Evolutionary conservation across 2,888 invertebrate genomes (phyloP).

Genomic region (Gryllus longicercus): DNA sequence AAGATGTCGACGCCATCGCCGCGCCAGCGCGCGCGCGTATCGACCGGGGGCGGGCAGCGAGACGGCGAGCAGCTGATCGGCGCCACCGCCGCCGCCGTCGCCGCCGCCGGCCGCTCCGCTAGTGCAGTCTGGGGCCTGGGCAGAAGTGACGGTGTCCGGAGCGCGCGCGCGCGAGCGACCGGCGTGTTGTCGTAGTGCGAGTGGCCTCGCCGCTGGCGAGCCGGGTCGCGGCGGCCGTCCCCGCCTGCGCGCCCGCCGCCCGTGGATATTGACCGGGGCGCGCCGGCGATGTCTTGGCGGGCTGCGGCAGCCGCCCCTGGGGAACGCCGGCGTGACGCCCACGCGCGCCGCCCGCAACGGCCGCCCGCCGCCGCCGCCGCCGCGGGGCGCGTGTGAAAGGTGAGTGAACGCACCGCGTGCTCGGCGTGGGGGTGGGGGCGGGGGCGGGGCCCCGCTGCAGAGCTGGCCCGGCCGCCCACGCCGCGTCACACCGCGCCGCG

Average conservation of each 20-base stretch:
- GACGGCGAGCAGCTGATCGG: not conserved
- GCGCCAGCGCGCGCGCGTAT: no score
- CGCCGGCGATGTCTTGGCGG: not conserved
- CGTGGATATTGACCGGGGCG: not conserved
- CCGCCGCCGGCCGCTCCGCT: not conserved
- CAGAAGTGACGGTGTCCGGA: not conserved
- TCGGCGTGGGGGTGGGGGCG: not conserved
- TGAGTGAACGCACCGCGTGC: not conserved
- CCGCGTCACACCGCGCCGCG: not conserved
- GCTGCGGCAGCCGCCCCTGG: not conserved
- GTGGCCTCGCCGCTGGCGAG: no score
- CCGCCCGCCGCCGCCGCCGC: not conserved
- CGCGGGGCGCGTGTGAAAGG: not conserved
- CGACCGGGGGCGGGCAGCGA: no score
- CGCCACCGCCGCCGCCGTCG: not conserved
- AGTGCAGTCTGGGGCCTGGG: not conserved
- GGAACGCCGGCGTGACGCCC: not conserved
- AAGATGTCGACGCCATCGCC: no score
- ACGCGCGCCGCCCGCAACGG: not conserved
- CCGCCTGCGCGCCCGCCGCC: not conserved
- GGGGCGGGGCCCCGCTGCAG: no score
- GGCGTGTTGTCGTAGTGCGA: not conserved
- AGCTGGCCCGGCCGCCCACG: not conserved
- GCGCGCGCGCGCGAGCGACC: not conserved
- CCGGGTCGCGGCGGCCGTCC: no score